Percentiles rank a stretch among this genome's conserved stretches.
phyloP scores from a whole-genome alignment of 2,797 vertebrate genomes.

The Anolis apletophallus region DNA sequence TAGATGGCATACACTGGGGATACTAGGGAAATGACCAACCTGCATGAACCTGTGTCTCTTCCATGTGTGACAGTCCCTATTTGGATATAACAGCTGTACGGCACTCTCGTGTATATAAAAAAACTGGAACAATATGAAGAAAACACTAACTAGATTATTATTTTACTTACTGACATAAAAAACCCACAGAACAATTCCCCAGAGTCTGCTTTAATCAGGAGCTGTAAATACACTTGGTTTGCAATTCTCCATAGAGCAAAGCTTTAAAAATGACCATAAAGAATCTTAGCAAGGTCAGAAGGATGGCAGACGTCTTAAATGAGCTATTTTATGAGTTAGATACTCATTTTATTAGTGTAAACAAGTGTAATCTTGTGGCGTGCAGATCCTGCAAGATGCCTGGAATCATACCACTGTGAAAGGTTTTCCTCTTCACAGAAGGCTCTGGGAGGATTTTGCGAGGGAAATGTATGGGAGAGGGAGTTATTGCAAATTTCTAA shows the following conservation, averaged over 20 bases:
- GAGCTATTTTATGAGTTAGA: background rate
- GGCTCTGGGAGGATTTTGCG: background rate
- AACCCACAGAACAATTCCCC: background rate
- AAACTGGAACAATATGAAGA: too few species aligned
- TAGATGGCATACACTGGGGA: too few species aligned
- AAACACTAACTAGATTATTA: constrained; percentile 8
- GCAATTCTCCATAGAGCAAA: background rate
- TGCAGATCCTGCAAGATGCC: background rate
- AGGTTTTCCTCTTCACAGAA: background rate
- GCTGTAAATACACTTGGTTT: background rate
- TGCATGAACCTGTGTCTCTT: too few species aligned
- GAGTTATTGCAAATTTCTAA: background rate
- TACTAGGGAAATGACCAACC: too few species aligned
- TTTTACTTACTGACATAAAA: constrained; percentile 6
- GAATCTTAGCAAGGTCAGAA: background rate
- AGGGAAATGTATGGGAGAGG: background rate
- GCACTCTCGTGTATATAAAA: too few species aligned
- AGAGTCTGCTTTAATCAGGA: background rate
- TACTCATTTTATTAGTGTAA: background rate
- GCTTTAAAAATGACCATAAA: background rate
- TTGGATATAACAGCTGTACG: too few species aligned
- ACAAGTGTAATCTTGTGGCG: background rate
- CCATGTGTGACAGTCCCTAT: too few species aligned
- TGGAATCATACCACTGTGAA: background rate
- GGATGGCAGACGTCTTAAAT: background rate